Base-by-base conservation (phyloP, 2,113 vertebrate genomes). In the Turdus rufiventris region DNA sequence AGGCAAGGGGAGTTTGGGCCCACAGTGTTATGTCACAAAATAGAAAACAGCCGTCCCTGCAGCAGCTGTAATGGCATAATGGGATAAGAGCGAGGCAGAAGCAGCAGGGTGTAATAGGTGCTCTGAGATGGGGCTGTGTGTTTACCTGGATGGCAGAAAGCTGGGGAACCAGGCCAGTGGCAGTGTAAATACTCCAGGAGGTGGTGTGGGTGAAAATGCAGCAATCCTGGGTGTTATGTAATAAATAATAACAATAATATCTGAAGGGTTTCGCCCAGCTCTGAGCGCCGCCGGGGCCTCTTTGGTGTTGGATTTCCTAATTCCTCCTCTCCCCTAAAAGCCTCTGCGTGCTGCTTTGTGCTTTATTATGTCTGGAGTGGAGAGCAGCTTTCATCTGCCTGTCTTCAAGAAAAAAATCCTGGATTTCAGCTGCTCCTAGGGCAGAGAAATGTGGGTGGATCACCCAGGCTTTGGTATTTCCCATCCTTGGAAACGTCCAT, bases 41-140 rank as follows among this genome's bases (percentile, higher is more conserved):
- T 29, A 91, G 96, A 95, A 96, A 97, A 95, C 77, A 83, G 68
- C 92, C 57, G 36, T 94, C 47, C 94, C 84, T 74, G 2, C 45
- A 79, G 79, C 85, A 85, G 89, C 92, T 91, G 77, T 97, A 97
- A 97, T 96, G 79, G 94, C 83, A 85, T 97, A 96, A 97, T 96
- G 60, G 91, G 95, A 79, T 96, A 96, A 97, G 75, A 93, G 94
- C 7, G 12, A 86, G 96, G 91, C 68, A 89, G 79, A 75, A 90
- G 26, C 92, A 93, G 95, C 89, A 33, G 93, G 95, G 33, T 61
- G 14, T 93, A 96, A 97, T 96, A 50, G 95, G 93, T 83, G 86
- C 95, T 89, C 83, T 3, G 91, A 91, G 86, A 92, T 91, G 76
- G 74, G 73, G 84, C 85, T 93, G 79, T 81, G 1, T 67, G 57